Conservation (phyloP, 2,888 invertebrate genomes). For the Nematopogon swammerdamellus region DNA sequence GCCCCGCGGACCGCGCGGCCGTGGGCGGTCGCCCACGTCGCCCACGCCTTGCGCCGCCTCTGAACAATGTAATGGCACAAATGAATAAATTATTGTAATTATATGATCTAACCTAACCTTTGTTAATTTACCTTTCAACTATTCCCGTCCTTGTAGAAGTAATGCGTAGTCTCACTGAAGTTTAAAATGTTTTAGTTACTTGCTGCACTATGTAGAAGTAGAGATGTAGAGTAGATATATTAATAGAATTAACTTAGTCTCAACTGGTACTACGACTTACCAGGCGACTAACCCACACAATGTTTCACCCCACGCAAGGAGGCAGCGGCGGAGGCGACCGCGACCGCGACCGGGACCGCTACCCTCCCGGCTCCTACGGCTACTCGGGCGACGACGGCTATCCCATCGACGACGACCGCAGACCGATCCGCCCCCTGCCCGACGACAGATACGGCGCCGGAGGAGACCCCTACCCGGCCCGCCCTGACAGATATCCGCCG, state of each 20-base stretch:
- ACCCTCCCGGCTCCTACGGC: slow-evolving; percentile 44
- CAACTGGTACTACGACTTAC: background rate
- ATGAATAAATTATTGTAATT: no score
- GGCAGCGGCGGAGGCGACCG: slow-evolving; percentile 31
- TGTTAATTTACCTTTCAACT: no score
- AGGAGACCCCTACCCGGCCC: slow-evolving; percentile 37
- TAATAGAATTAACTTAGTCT: background rate
- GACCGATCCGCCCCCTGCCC: slow-evolving; percentile 18
- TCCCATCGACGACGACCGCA: slow-evolving; percentile 38
- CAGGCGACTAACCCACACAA: background rate
- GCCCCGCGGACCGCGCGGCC: no score
- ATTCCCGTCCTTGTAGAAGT: no score
- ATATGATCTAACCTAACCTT: no score
- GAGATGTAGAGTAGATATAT: background rate
- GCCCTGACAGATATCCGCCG: slow-evolving; percentile 47
- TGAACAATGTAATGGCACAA: no score
- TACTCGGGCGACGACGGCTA: slow-evolving; percentile 52
- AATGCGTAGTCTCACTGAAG: background rate
- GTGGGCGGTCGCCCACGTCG: no score
- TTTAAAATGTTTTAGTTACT: background rate
- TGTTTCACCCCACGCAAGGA: slow-evolving; percentile 28
- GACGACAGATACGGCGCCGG: slow-evolving; percentile 23
- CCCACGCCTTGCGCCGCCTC: no score
- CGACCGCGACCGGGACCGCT: slow-evolving; percentile 23
- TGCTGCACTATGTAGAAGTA: background rate